These are phyloP conservation scores for Rambutsinella grinnellia DNA, from an alignment of 2,888 invertebrate genomes.

Conservation along the genomic window DNA sequence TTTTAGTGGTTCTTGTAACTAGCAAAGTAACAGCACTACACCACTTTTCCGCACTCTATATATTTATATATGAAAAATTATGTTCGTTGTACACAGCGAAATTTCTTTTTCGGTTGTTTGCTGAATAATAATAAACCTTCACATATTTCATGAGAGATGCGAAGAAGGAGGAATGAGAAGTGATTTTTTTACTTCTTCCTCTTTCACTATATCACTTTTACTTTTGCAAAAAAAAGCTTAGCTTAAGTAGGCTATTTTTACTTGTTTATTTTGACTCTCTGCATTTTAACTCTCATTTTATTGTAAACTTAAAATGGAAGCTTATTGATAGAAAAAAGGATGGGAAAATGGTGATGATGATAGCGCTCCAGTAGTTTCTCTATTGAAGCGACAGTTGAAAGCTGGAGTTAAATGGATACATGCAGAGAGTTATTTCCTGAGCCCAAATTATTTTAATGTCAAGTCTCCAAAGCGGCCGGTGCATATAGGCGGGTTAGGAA, in stretches of 20 bases:
- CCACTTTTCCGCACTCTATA: neutral
- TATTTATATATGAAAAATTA: neutral
- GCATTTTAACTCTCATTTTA: no score
- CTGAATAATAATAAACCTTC: slow-evolving; percentile 36
- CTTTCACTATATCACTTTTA: neutral
- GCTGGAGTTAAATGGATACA: no score
- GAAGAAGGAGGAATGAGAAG: neutral
- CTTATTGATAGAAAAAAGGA: neutral
- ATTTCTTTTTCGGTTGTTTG: neutral
- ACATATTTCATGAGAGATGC: slow-evolving; percentile 18
- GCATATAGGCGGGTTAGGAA: no score
- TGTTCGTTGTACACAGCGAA: neutral
- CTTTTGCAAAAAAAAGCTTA: neutral
- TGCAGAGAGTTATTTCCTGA: no score
- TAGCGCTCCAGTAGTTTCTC: no score
- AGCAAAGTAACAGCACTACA: neutral
- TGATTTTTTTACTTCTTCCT: neutral
- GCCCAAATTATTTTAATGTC: no score
- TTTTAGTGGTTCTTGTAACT: neutral
- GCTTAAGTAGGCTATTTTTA: no score
- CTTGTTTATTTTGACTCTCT: no score
- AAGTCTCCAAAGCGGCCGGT: no score
- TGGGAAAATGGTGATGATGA: slow-evolving; percentile 7
- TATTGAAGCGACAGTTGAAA: no score
- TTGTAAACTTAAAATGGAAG: no score